phyloP scores from a whole-genome alignment of 1,140 invertebrate species.

The Dendroctonus valens region DNA sequence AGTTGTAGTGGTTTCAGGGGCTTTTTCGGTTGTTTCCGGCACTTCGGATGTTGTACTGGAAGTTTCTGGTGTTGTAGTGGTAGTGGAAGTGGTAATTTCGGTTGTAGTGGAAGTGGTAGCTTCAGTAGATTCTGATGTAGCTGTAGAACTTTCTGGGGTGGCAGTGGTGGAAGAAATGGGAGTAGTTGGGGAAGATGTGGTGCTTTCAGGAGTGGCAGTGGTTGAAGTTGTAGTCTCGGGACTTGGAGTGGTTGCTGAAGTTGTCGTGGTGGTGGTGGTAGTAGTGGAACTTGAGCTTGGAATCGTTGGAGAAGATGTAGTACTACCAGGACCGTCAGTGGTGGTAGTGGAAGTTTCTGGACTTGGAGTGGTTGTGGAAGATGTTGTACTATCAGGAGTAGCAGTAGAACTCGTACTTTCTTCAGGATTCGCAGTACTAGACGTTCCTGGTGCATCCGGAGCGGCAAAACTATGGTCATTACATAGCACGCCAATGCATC shows the following conservation, averaged over 20 bases:
- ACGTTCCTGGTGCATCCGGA: neutral
- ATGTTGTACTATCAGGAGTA: neutral
- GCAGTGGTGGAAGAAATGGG: neutral
- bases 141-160: neutral
- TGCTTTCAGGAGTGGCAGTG: neutral
- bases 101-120: too few relatives aligned
- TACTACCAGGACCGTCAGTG: neutral
- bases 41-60: too few relatives aligned
- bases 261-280: neutral
- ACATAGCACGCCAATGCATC: slow-evolving; percentile 1
- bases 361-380: neutral
- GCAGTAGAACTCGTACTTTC: neutral
- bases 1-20: too few relatives aligned
- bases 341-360: neutral
- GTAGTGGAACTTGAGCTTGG: neutral
- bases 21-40: too few relatives aligned
- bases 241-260: neutral
- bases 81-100: too few relatives aligned
- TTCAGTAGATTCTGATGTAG: too few relatives aligned
- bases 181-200: neutral
- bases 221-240: neutral
- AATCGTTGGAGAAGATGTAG: too few relatives aligned
- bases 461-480: slow-evolving; percentile 5
- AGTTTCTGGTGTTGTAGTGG: too few relatives aligned
- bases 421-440: neutral